phyloP scores from a whole-genome alignment of 2,113 vertebrate genomes.

The Struthidea cinerea region DNA sequence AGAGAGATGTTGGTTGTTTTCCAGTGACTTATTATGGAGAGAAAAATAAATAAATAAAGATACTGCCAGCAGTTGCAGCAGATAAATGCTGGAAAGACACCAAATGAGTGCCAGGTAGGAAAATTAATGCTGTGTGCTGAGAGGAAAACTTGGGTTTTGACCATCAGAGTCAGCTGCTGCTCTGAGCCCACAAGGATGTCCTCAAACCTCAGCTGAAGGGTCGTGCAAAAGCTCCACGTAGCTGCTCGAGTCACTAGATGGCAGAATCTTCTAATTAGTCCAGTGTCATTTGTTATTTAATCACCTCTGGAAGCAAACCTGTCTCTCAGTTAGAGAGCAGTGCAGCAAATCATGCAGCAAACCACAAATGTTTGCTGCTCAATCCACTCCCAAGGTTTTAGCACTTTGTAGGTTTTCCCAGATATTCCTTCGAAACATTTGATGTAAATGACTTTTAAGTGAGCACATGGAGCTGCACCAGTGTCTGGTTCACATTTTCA shows the following conservation, averaged over 20 bases:
- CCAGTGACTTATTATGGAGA: neutral
- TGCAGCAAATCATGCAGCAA: neutral
- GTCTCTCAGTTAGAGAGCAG: neutral
- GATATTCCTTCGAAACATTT: neutral
- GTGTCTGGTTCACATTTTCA: neutral
- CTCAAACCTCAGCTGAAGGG: neutral
- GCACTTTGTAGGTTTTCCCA: neutral
- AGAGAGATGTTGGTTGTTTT: neutral
- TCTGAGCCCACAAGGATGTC: neutral
- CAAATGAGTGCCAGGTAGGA: neutral
- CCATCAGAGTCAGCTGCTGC: neutral
- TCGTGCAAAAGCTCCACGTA: neutral
- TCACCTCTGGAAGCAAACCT: neutral
- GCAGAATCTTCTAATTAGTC: constrained; percentile 58
- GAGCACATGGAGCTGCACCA: neutral
- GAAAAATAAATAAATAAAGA: neutral
- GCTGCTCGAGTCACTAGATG: constrained; percentile 21
- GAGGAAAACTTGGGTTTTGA: neutral
- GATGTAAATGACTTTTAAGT: neutral
- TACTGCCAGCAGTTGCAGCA: neutral
- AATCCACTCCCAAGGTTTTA: neutral
- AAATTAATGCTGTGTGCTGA: neutral
- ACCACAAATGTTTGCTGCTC: neutral
- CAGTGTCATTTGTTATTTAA: neutral
- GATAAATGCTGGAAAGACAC: neutral